Evolutionary conservation across 2,113 vertebrate species (phyloP), one percentile per base, ranked within the genome.

Genomic region (Gymnogyps californianus): DNA sequence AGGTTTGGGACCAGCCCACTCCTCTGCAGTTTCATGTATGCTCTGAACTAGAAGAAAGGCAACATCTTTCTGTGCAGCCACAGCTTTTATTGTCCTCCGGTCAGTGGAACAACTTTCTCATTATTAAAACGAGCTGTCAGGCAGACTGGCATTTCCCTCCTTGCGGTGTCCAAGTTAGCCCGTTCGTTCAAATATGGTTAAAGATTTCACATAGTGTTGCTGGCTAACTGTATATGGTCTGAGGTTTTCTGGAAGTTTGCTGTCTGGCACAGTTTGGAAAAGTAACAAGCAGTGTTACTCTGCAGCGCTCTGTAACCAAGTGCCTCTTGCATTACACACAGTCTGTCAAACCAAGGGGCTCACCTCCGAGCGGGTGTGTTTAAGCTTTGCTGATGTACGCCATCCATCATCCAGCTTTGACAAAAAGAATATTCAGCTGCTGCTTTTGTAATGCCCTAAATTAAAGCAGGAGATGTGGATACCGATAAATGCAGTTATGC

Each of bases 61-160:
- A 82, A 40, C 57, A 40, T 65, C 89, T 44, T 87, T 67, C 89
- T 89, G 34, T 4, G 22, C 83, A 92, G 89, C 72, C 86, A 38
- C 86, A 72, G 93, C 38, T 95, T 91, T 96, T 82, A 95, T 93
- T 96, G 91, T 95, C 89, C 83, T 92, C 69, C 89, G 78, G 95
- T 96, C 91, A 91, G 93, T 91, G 95, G 95, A 97, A 96, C 95
- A 95, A 96, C 93, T 95, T 94, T 90, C 95, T 97, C 93, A 87
- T 93, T 69, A 94, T 79, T 89, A 81, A 94, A 97, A 96, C 5
- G 87, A 96, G 91, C 95, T 96, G 96, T 96, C 96, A 97, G 95
- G 95, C 96, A 97, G 96, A 96, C 89, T 96, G 95, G 95, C 96
- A 96, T 97, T 97, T 96, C 95, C 96, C 95, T 89, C 78, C 91